These are phyloP conservation scores for Oopsacas minuta DNA, from an alignment of 37 sponge, comb jelly and placozoan genomes.

Conservation along the genomic window DNA sequence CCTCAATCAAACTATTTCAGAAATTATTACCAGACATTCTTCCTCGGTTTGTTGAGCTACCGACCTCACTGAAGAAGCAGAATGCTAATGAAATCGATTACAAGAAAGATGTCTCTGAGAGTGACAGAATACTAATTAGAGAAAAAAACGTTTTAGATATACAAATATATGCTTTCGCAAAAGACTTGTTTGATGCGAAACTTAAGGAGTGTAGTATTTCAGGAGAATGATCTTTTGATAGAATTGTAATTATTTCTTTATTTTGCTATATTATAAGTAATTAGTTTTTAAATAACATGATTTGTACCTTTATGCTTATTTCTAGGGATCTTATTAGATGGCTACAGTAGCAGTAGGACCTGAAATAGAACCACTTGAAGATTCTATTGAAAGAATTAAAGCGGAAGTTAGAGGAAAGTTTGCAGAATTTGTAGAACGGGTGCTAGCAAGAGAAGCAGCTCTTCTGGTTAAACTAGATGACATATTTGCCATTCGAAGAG, in stretches of 20 bases:
- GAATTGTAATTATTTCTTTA: not conserved
- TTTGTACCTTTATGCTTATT: not conserved
- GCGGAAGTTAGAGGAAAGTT: not conserved
- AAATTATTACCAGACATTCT: conserved; percentile 27
- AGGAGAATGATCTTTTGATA: too few relatives aligned
- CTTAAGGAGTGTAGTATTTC: conserved; percentile 26
- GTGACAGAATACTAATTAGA: conserved; percentile 18
- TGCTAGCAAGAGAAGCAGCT: not conserved
- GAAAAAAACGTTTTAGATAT: conserved; percentile 46
- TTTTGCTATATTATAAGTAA: not conserved
- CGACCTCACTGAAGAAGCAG: not conserved
- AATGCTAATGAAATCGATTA: conserved; percentile 38
- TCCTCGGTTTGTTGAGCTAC: conserved; percentile 9
- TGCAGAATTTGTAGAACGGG: not conserved
- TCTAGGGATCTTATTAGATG: not conserved
- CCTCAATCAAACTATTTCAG: conserved; percentile 28
- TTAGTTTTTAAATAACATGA: not conserved
- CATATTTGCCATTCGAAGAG: not conserved
- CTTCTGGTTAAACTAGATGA: not conserved
- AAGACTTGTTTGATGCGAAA: conserved; percentile 17
- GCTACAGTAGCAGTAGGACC: not conserved
- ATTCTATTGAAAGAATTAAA: not conserved
- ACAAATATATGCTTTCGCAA: conserved; percentile 45
- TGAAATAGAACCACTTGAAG: not conserved
- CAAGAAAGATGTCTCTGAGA: not conserved